These are phyloP conservation scores for Nipponia nippon DNA, from an alignment of 2,113 vertebrate genomes.

Conservation along the genomic window DNA sequence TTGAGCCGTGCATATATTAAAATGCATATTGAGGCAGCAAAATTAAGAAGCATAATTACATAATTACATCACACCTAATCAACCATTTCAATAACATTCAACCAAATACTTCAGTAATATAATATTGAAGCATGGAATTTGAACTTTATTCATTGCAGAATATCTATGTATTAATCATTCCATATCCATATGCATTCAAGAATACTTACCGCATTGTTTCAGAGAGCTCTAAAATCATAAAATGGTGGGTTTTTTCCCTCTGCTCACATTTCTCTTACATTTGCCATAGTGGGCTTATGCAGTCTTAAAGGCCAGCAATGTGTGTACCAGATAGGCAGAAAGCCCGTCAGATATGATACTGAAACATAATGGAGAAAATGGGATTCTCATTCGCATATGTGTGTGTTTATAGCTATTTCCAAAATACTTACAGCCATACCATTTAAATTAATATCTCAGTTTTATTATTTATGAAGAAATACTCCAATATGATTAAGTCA, in stretches of 20 bases:
- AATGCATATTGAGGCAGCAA: not conserved
- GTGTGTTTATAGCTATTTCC: not conserved
- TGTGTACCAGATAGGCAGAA: not conserved
- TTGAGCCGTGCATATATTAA: not conserved
- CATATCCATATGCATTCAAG: not conserved
- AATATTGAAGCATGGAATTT: not conserved
- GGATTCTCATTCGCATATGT: not conserved
- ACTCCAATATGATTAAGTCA: not conserved
- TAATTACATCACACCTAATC: not conserved
- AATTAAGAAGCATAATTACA: not conserved
- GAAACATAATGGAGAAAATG: not conserved
- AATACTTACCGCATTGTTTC: not conserved
- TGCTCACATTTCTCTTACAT: not conserved
- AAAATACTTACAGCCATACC: not conserved
- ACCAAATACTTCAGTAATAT: not conserved
- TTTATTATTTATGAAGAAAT: not conserved
- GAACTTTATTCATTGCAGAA: not conserved
- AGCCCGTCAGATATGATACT: not conserved
- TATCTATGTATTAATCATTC: not conserved
- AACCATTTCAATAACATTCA: not conserved
- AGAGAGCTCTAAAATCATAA: not conserved
- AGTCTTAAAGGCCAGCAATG: not conserved
- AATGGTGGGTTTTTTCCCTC: not conserved
- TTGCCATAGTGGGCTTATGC: not conserved
- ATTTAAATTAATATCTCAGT: not conserved